phyloP scores from a whole-genome alignment of 2,113 vertebrate genomes.

The Ciconia stormi region DNA sequence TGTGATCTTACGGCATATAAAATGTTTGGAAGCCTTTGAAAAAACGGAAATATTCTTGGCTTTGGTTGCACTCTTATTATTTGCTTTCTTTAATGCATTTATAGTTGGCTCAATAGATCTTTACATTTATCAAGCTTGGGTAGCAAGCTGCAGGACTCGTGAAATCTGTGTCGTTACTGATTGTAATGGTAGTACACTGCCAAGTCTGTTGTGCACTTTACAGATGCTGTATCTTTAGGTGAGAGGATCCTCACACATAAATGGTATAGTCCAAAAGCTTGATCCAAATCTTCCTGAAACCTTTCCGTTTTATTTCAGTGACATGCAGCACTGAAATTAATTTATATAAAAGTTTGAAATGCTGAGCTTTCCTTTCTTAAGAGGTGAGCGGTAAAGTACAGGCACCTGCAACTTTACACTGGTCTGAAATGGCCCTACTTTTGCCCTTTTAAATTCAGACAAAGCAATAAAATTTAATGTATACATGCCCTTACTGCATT shows the following conservation, averaged over 20 bases:
- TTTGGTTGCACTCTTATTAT: not conserved
- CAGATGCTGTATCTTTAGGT: not conserved
- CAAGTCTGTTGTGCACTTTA: not conserved
- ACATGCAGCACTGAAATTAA: not conserved
- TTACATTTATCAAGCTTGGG: not conserved
- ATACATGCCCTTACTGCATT: slow-evolving; percentile 1
- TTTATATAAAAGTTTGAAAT: not conserved
- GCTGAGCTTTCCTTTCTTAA: not conserved
- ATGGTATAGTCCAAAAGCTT: not conserved
- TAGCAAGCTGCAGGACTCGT: not conserved
- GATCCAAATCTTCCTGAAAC: not conserved
- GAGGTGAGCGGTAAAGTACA: not conserved
- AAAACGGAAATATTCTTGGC: not conserved
- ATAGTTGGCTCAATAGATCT: not conserved
- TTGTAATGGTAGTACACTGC: not conserved
- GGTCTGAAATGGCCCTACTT: not conserved
- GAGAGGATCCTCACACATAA: not conserved
- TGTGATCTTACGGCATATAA: not conserved
- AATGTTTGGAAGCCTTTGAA: slow-evolving; percentile 47
- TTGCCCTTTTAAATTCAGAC: not conserved
- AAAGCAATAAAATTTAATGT: slow-evolving; percentile 55
- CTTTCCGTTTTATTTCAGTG: not conserved
- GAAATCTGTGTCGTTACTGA: not conserved
- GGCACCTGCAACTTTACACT: not conserved
- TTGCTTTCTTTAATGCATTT: slow-evolving; percentile 28